Evolutionary conservation across 2,797 vertebrate genomes (phyloP).

Genomic region (Basileuterus tristriatus): DNA sequence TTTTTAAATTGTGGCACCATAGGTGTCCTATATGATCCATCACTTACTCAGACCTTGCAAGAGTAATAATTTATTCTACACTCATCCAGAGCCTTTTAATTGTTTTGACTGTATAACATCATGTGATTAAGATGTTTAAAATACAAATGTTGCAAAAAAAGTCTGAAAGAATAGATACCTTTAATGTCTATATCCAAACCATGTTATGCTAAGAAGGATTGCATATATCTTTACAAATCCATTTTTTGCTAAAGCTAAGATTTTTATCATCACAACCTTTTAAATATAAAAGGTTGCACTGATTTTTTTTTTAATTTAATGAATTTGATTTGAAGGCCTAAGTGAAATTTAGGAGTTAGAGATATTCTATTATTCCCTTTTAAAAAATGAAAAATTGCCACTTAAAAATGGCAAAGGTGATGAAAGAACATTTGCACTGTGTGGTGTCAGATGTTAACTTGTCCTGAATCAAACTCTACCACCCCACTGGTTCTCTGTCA

Average conservation of each 20-base stretch:
- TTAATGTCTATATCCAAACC: not conserved
- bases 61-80: not conserved
- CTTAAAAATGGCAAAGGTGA: not conserved
- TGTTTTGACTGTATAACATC: not conserved
- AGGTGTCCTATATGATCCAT: not conserved
- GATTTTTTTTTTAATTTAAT: not conserved
- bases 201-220: not conserved
- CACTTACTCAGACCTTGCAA: not conserved
- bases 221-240: accelerated
- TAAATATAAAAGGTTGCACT: not conserved
- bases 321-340: not conserved
- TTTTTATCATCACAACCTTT: not conserved
- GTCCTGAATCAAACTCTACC: not conserved
- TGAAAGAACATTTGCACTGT: not conserved
- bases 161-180: not conserved
- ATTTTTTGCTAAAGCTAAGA: not conserved
- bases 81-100: not conserved
- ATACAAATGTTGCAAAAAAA: not conserved
- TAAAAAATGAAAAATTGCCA: not conserved
- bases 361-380: not conserved
- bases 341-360: not conserved
- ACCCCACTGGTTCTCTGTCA: not conserved
- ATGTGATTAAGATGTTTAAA: not conserved
- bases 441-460: not conserved
- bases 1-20: not conserved